Percentiles rank a stretch among this genome's conserved stretches.
Conservation (phyloP, 2,797 vertebrate genomes). For the Telmatherina bonti region DNA sequence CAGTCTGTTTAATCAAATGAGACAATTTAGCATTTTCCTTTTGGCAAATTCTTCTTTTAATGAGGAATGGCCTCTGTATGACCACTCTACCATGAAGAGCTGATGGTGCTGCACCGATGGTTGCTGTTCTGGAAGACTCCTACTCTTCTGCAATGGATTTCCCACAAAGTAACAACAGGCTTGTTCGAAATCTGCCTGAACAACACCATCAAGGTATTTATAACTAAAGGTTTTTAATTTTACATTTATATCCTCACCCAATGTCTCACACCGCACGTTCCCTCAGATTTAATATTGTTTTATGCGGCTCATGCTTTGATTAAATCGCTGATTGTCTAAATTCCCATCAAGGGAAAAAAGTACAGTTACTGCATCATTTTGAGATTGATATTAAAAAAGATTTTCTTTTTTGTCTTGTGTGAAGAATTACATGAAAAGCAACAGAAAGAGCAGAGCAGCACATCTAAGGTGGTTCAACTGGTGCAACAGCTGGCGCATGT, state of each 20-base stretch:
- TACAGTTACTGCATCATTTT: conserved; percentile 14
- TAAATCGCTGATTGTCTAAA: conserved; percentile 23
- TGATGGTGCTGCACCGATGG: not conserved
- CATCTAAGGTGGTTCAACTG: conserved; percentile 57
- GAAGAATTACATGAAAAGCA: conserved; percentile 39
- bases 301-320: conserved; percentile 18
- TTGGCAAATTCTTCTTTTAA: conserved; percentile 16
- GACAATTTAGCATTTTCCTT: conserved; percentile 12
- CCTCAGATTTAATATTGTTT: conserved; percentile 28
- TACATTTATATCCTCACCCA: not conserved
- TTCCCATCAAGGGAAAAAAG: conserved; percentile 7
- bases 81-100: not conserved
- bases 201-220: not conserved
- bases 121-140: not conserved
- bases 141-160: not conserved
- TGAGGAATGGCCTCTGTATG: conserved; percentile 12
- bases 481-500: conserved; percentile 75
- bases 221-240: not conserved
- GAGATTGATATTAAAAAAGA: not conserved
- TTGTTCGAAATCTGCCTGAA: not conserved
- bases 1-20: conserved; percentile 16
- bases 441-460: conserved; percentile 16
- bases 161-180: not conserved
- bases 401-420: conserved; percentile 14
- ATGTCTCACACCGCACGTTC: conserved; percentile 8